Evolutionary conservation across 2,113 vertebrate genomes (phyloP), one percentile per base, ranked within the genome.

Genomic region (Cercocebus atys): DNA sequence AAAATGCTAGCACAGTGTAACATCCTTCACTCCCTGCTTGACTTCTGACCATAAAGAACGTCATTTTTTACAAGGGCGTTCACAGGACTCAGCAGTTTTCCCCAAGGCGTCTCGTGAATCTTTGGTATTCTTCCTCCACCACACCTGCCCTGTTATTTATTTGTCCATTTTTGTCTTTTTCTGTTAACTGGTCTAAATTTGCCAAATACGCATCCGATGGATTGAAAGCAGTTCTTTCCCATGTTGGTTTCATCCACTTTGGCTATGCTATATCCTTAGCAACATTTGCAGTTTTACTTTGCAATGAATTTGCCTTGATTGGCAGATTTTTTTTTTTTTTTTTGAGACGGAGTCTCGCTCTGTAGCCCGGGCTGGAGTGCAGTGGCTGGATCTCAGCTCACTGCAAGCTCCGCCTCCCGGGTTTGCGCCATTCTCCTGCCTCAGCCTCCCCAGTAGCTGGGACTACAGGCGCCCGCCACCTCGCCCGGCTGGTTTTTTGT

Each of bases 21-120:
- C 66, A 85, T 93, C 68, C 79, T 87, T 95, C 16, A 89, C 75
- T 94, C 96, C 57, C 40, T 6, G 57, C 94, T 87, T 92, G 79
- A 92, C 17, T 92, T 82, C n/a, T 92, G 59, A 43, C 94, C 59
- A 45, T 61, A 94, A 88, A 38, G 47, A 88, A 18, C 68, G 23
- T 89, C 32, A 57, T 47, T 90, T 94, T 86, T 82, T 55, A 18
- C 78, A 78, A 40, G 76, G 82, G 73, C 3, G 38, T 85, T 83
- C 11, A 12, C 0, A 2, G 78, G n/a, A 61, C 30, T 90, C 38
- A 38, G n/a, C 84, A 80, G 35, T 32, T 83, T 83, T 90, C 61
- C 85, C 73, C 40, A 30, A 61, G 59, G 45, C 30, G 40, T 88
- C 22, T 73, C 72, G 90, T 59, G 52, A 94, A 17, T 52, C 45